Conservation (phyloP, 1,140 invertebrate genomes). For the Drosophila truncata region DNA sequence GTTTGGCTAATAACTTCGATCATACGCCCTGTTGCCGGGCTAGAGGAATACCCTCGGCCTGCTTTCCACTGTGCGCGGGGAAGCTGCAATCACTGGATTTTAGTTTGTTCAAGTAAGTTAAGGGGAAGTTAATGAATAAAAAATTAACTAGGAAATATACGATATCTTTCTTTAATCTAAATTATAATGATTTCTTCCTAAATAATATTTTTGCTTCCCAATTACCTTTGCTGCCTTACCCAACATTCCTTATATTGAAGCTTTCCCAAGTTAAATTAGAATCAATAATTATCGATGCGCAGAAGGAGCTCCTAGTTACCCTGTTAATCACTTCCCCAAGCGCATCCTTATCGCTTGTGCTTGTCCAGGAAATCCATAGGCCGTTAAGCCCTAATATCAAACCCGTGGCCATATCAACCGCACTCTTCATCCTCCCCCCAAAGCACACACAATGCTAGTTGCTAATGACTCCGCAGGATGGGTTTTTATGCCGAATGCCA, state of each 20-base stretch:
- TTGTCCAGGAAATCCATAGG: conserved; percentile 22
- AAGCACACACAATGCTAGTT: conserved; percentile 31
- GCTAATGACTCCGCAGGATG: conserved; percentile 47
- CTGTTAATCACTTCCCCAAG: conserved; percentile 24
- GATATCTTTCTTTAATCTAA: neutral
- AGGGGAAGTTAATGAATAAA: neutral
- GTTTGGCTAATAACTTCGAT: conserved; percentile 92
- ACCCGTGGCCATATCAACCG: conserved; percentile 10
- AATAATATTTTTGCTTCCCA: neutral
- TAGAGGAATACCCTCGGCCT: conserved; percentile 90
- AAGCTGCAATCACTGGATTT: conserved; percentile 92
- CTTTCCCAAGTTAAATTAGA: conserved; percentile 13
- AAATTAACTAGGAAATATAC: too few relatives aligned
- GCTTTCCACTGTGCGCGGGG: conserved; percentile 91
- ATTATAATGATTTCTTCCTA: neutral
- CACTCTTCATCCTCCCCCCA: neutral
- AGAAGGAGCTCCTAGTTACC: conserved; percentile 12
- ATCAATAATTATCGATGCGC: conserved; percentile 41
- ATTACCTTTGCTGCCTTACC: neutral
- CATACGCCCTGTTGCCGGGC: conserved; percentile 92
- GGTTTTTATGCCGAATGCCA: conserved; percentile 50
- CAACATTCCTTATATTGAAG: neutral
- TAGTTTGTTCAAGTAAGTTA: conserved; percentile 91
- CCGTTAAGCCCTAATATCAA: conserved; percentile 44
- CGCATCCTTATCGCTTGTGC: conserved; percentile 26